Conservation (phyloP, 2,797 vertebrate genomes). For the Sebastes minor region DNA sequence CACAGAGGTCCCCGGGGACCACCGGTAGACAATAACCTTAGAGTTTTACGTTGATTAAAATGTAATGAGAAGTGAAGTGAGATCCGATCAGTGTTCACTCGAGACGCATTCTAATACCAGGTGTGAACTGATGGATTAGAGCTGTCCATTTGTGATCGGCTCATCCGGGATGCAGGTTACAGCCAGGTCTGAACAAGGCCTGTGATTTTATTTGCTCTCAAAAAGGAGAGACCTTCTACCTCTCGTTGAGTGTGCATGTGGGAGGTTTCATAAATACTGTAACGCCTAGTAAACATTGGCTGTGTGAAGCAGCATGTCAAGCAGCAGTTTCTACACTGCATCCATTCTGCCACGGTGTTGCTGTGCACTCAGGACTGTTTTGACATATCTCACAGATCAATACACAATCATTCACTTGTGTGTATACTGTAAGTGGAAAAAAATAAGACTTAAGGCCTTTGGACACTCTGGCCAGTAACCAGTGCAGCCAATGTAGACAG, state of each 20-base stretch:
- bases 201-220: not conserved
- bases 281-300: constrained; percentile 21
- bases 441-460: not conserved
- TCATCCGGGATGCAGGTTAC: too few relatives aligned
- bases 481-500: not conserved
- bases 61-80: too few relatives aligned
- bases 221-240: not conserved
- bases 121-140: too few relatives aligned
- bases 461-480: not conserved
- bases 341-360: not conserved
- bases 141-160: too few relatives aligned
- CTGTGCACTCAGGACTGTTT: not conserved
- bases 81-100: too few relatives aligned
- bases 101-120: too few relatives aligned
- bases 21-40: too few relatives aligned
- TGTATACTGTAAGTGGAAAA: not conserved
- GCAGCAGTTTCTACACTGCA: not conserved
- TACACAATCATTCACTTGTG: not conserved
- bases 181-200: too few relatives aligned
- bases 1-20: too few relatives aligned
- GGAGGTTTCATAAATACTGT: constrained; percentile 36
- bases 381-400: not conserved
- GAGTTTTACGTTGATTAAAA: too few relatives aligned
- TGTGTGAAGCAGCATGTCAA: not conserved
- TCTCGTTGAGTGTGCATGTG: not conserved